Percentiles rank a stretch among this genome's conserved stretches.
Evolutionary conservation across 2,797 vertebrate genomes (phyloP).

Genomic region (Danio aesculapii): DNA sequence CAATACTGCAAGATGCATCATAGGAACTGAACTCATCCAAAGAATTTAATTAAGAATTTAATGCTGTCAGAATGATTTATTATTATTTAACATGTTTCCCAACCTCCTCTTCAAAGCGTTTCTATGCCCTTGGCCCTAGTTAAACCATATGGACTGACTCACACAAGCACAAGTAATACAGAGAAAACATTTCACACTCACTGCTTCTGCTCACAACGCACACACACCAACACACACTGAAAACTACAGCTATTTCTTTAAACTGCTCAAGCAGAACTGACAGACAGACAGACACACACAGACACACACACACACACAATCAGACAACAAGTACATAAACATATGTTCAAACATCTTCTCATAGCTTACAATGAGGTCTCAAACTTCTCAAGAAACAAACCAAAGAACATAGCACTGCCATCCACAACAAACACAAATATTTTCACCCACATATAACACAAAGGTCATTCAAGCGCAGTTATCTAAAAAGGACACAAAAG

Average conservation of each 20-base stretch:
- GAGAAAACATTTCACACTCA: conserved; percentile 54
- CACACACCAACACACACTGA: background rate
- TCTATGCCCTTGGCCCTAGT: background rate
- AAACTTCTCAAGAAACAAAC: background rate
- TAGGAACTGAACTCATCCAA: background rate
- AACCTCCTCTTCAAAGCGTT: background rate
- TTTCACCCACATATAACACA: background rate
- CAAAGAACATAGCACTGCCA: background rate
- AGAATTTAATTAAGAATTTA: background rate
- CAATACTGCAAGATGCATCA: background rate
- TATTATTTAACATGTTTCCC: background rate
- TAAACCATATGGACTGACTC: conserved; percentile 34
- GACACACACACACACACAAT: background rate
- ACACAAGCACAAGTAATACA: conserved; percentile 55
- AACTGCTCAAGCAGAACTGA: conserved; percentile 19
- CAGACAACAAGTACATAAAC: background rate
- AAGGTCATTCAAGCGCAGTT: conserved; percentile 3
- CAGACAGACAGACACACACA: background rate
- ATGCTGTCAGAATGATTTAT: background rate
- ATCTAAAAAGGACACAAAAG: conserved; percentile 16
- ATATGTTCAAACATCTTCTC: background rate
- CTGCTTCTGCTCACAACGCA: conserved; percentile 38
- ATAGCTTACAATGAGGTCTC: background rate
- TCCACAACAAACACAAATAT: conserved; percentile 6
- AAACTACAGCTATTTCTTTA: background rate